Conservation (phyloP, 2,888 invertebrate species). For the Amblyteles armatorius region DNA sequence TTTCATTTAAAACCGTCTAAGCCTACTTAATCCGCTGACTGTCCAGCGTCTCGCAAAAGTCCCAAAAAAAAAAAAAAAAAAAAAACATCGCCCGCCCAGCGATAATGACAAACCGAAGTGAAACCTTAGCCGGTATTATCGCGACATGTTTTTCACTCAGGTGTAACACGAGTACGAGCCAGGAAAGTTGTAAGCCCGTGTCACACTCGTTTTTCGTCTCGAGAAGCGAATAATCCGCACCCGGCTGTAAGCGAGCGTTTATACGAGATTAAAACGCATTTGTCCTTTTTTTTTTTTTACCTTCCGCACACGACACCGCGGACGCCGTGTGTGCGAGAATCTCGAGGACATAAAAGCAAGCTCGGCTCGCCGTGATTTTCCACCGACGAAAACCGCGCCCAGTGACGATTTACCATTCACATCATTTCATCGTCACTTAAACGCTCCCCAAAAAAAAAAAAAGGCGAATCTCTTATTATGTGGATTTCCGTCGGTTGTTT, state of each 20-base stretch:
- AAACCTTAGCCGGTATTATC: too few species aligned
- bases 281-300: constrained; percentile 1
- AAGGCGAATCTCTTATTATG: background rate
- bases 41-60: too few species aligned
- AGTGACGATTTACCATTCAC: constrained; percentile 53
- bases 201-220: constrained; percentile 3
- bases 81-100: too few species aligned
- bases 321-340: too few species aligned
- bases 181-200: constrained; percentile 2
- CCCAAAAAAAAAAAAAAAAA: too few species aligned
- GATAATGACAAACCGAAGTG: too few species aligned
- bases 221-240: constrained; percentile 19
- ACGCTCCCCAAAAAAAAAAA: constrained; percentile 20
- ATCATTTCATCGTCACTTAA: constrained; percentile 55
- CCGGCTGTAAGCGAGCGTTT: constrained; percentile 16
- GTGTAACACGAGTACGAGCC: background rate
- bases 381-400: background rate
- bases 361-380: background rate
- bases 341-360: too few species aligned
- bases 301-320: too few species aligned
- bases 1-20: too few species aligned
- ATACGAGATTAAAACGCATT: constrained; percentile 36
- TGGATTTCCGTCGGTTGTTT: constrained; percentile 10
- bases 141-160: too few species aligned
- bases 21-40: too few species aligned